Percentiles rank a stretch among this genome's conserved stretches.
Conservation (phyloP, 2,888 invertebrate species). For the Nymphalis urticae region DNA sequence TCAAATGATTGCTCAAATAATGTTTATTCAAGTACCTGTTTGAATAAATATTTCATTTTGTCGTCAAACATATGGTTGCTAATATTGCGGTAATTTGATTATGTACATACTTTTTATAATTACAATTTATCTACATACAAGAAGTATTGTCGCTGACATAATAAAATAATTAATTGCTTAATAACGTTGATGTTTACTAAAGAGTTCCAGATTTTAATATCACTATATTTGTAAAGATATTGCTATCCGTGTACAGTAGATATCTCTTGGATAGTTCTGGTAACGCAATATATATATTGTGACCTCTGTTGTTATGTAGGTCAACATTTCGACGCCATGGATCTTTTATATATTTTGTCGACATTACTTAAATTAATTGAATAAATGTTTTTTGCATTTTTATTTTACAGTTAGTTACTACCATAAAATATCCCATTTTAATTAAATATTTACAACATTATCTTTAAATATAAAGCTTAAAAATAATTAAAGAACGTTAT, state of each 20-base stretch:
- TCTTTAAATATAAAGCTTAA: too few species aligned
- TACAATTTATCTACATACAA: too few species aligned
- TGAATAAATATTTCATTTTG: slow-evolving; percentile 24
- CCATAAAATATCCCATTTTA: background rate
- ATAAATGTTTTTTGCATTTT: slow-evolving; percentile 4
- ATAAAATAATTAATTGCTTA: background rate
- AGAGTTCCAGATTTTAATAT: background rate
- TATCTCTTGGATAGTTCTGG: background rate
- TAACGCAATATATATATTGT: slow-evolving; percentile 5
- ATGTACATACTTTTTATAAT: background rate
- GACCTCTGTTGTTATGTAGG: slow-evolving; percentile 25
- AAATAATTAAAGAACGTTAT: too few species aligned
- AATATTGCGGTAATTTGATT: background rate
- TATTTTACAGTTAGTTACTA: slow-evolving; percentile 11
- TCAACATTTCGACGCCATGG: slow-evolving; percentile 21
- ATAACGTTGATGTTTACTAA: background rate
- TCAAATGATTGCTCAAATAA: slow-evolving; percentile 25
- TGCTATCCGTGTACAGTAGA: background rate
- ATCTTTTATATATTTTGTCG: slow-evolving; percentile 10
- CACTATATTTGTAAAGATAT: background rate
- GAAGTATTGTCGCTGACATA: too few species aligned
- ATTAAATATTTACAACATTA: too few species aligned
- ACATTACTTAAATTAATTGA: slow-evolving; percentile 20
- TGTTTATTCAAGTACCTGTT: slow-evolving; percentile 25
- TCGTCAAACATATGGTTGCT: slow-evolving; percentile 13